A percentile compares a stretch with the other conserved stretches of the same genome.
phyloP scores from a whole-genome alignment of 2,113 vertebrate genomes.

The Xenopus borealis region DNA sequence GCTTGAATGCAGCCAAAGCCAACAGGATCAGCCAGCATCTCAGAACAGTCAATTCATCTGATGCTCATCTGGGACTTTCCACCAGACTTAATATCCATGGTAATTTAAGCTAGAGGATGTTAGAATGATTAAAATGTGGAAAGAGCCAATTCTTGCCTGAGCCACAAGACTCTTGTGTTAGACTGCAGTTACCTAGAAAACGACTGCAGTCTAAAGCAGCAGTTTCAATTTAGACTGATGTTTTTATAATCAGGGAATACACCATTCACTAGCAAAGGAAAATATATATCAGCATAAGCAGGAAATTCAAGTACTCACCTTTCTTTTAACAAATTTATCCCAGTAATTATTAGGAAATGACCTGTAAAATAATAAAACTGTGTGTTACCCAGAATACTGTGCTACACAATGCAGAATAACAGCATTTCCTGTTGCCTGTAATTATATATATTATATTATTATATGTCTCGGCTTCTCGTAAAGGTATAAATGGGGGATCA shows the following conservation, averaged over 20 bases:
- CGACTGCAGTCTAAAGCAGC: too few species aligned
- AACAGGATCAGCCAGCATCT: neutral
- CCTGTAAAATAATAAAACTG: constrained; percentile 61
- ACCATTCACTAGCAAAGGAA: too few species aligned
- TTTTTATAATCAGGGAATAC: too few species aligned
- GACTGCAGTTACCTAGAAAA: neutral
- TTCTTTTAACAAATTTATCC: constrained; percentile 98
- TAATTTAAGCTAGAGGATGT: constrained; percentile 27
- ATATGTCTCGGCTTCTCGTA: too few species aligned
- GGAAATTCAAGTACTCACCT: constrained; percentile 68
- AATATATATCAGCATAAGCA: too few species aligned
- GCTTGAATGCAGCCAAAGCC: neutral
- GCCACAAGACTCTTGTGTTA: neutral
- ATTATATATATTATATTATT: too few species aligned
- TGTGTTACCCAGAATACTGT: neutral
- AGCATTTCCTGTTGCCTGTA: too few species aligned
- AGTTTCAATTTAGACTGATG: too few species aligned
- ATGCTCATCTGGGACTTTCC: constrained; percentile 34
- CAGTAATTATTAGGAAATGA: constrained; percentile 98
- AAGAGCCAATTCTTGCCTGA: neutral
- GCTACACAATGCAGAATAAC: too few species aligned
- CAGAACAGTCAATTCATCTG: constrained; percentile 19
- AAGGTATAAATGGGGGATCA: too few species aligned
- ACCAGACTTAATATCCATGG: constrained; percentile 38
- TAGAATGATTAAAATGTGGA: constrained; percentile 34